Base-by-base conservation (phyloP, 1,140 invertebrate genomes). In the Polyergus mexicanus region DNA sequence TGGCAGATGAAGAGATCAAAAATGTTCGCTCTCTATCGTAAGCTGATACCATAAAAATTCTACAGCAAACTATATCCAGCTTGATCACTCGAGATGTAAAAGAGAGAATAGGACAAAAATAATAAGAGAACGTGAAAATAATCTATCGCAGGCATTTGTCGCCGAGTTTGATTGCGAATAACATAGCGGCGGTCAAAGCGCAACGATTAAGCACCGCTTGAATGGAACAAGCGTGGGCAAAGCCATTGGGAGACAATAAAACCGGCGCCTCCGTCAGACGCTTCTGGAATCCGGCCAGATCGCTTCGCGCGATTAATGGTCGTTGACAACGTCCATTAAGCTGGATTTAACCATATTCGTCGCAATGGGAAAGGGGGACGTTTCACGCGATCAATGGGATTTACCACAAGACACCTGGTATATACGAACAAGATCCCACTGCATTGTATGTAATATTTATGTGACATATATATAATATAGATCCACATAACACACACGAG, bases 221-320 rank as follows among this genome's bases (percentile, higher is more conserved):
- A 41, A 62, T 77, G 47, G 69, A 86, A 89, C 88, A 78, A 68
- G 88, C 88, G 88, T 89, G 88, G 88, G 88, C 88, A 84, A 89
- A 85, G 80, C 62, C 60, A 91, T 91, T 86, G 85, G 66, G 69
- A 91, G 88, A 91, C 90, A 91, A 91, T 91, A 91, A 91, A 91
- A 87, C 78, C 86, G 88, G 86, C 89, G 88, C 89, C 89, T 91
- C 86, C 60, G 69, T 63, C 87, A 89, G 81, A 85, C 89, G 87
- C 89, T 91, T 41, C 88, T 89, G 90, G 90, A 91, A 91, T 91
- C 89, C 83, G 81, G 75, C 89, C 90, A 91, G 88, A 91, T 88
- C 85, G 89, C 88, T 65, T 88, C 77, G 78, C 87, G 41, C 35
- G 28, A 76, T 58, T 84, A 84, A 84, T 76, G 58, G 41, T 84